Conservation (phyloP, 2,888 invertebrate species). For the Conomelus anceps region DNA sequence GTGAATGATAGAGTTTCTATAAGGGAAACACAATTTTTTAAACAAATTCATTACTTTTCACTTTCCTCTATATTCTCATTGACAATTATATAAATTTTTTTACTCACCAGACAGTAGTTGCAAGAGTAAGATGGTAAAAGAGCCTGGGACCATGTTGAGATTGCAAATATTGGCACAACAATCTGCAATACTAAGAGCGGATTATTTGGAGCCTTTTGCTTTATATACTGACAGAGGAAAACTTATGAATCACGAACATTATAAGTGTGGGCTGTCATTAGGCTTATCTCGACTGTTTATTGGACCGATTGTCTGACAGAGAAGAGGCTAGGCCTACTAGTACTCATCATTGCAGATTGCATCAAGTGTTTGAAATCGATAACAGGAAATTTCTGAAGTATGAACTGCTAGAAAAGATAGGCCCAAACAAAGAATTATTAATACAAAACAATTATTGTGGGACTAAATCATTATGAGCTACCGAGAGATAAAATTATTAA, state of each 20-base stretch:
- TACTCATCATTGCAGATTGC: neutral
- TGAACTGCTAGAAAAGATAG: neutral
- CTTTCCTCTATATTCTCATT: too few species aligned
- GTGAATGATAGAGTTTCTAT: too few species aligned
- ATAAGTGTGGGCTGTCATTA: neutral
- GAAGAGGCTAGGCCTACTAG: neutral
- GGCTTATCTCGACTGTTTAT: neutral
- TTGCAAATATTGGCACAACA: neutral
- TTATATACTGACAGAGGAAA: neutral
- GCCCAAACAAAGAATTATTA: too few species aligned
- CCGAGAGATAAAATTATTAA: too few species aligned
- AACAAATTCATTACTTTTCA: too few species aligned
- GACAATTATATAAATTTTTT: too few species aligned
- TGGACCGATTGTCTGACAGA: neutral
- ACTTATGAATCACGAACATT: neutral
- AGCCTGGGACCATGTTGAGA: neutral
- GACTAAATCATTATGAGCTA: too few species aligned
- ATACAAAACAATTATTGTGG: too few species aligned
- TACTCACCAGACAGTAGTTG: neutral
- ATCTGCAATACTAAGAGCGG: neutral
- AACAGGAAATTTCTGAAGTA: neutral
- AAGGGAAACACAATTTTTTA: too few species aligned
- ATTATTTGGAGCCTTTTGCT: neutral
- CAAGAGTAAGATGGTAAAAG: neutral
- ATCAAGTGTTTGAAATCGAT: neutral